Evolutionary conservation across 2,797 vertebrate species (phyloP), one percentile per base, ranked within the genome.

Genomic region (Danio choprae): DNA sequence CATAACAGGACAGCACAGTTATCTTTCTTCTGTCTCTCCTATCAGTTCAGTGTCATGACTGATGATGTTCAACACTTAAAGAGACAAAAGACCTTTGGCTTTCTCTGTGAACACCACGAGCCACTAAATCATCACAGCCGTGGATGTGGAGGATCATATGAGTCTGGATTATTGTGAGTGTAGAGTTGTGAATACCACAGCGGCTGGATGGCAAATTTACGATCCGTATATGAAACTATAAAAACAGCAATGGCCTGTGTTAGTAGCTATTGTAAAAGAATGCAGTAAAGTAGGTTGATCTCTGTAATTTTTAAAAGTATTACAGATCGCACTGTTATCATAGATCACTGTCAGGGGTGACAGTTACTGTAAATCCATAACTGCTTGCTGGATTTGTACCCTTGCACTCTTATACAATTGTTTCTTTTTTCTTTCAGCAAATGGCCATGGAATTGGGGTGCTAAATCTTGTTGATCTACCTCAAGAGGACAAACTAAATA

Each of bases 281-380:
- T 12, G 43, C 44, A 36, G 48, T 67, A 71, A 82, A 71, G 56
- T 51, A 80, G 53, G 16, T 15, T 53, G 58, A 74, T 41, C 69
- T 78, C 69, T 68, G 74, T 71, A 71, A 71, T 81, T 59, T 80
- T 80, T 80, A 15, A 38, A 81, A 83, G 68, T 22, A 7, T 74
- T 81, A 46, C 29, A 55, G 40, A 11, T 48, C 74, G 2, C 15
- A 40, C 12, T 77, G 74, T 60, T 56, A 69, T 58, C 62, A 4
- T 80, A 48, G 56, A 74, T 86, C 84, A 80, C 40, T 80, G 80
- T 74, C 69, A 74, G 48, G 44, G 9, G 7, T 18, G 29, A 69
- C 18, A 29, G 64, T 79, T 40, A 71, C 12, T 62, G 60, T 81
- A 81, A 80, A 84, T 81, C 79, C 56, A 65, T 53, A 77, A 83